Base-by-base conservation (phyloP, 64 coral and sea anemone genomes). In the Trachythela sp. region DNA sequence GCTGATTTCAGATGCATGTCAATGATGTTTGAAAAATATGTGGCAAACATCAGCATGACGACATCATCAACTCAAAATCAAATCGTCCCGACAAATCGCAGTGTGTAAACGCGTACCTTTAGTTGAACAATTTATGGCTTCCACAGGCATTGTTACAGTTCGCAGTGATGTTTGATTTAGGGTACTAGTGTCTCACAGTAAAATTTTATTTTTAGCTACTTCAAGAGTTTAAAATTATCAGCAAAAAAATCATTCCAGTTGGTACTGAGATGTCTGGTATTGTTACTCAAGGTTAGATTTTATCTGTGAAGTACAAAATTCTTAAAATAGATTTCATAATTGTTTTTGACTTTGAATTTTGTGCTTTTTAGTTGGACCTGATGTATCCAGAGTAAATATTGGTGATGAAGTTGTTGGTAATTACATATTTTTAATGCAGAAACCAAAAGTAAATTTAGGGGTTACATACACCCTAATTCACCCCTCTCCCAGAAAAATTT, bases 391-490 rank as follows among this genome's bases (percentile, higher is more conserved):
- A 70, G 85, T 98, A 20, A 91, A 85, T 51, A 92, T 98, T 87
- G 95, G 95, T 24, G 93, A 98, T 94, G 95, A 98, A 70, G 95
- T 98, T 72, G 91, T 91, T 84, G 95, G 95, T 98, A 48, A 85
- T 75, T 41, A 20, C 11, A 71, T 22, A 77, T 42, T 30, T 29
- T 26, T 67, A 31, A 54, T 36, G 4, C 33, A 48, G 14, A 48
- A 22, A n/a, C n/a, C n/a, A n/a, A n/a, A n/a, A n/a, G n/a, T n/a
- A n/a, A n/a, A n/a, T n/a, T n/a, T n/a, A n/a, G n/a, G n/a, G n/a
- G n/a, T 60, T 60, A 68, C 51, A 54, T 39, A n/a, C 35, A 31
- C 14, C 48, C 4, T n/a, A 20, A 17, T 0, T 29, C 7, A 51
- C 39, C 48, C n/a, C n/a, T n/a, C n/a, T n/a, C n/a, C n/a, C n/a